A percentile compares a stretch with the other conserved stretches of the same genome.
These are phyloP conservation scores for Centropyge bicolor DNA, from an alignment of 2,797 vertebrate genomes.

Conservation along the genomic window DNA sequence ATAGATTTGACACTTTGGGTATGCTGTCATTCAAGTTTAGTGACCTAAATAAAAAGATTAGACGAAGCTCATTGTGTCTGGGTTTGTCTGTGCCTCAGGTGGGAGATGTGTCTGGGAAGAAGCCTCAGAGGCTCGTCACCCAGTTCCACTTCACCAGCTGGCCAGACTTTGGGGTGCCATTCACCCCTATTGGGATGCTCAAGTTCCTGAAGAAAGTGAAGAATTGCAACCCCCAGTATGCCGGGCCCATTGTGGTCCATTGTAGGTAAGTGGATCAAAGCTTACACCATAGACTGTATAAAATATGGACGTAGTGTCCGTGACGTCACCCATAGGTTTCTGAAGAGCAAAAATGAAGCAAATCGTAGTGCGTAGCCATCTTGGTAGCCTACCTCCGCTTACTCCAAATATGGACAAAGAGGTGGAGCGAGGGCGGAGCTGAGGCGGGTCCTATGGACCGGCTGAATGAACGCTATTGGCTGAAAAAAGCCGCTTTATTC, in stretches of 20 bases:
- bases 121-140: conserved; percentile 96
- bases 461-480: no score
- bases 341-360: no score
- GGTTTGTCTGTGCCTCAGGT: conserved; percentile 82
- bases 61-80: no score
- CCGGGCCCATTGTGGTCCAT: conserved; percentile 96
- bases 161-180: conserved; percentile 99
- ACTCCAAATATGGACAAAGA: no score
- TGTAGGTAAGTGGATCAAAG: conserved; percentile 89
- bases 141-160: conserved; percentile 99
- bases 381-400: no score
- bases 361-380: no score
- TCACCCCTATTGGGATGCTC: conserved; percentile 98
- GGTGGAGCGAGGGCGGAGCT: no score
- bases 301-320: no score
- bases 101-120: conserved; percentile 96
- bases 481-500: no score
- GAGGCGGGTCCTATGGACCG: no score
- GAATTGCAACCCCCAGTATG: conserved; percentile 93
- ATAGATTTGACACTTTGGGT: background rate
- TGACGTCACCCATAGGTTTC: no score
- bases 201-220: conserved; percentile 99
- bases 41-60: background rate
- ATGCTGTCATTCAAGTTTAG: background rate
- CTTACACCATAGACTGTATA: no score